Conservation (phyloP, 2,113 vertebrate species). For the Gymnogyps californianus region DNA sequence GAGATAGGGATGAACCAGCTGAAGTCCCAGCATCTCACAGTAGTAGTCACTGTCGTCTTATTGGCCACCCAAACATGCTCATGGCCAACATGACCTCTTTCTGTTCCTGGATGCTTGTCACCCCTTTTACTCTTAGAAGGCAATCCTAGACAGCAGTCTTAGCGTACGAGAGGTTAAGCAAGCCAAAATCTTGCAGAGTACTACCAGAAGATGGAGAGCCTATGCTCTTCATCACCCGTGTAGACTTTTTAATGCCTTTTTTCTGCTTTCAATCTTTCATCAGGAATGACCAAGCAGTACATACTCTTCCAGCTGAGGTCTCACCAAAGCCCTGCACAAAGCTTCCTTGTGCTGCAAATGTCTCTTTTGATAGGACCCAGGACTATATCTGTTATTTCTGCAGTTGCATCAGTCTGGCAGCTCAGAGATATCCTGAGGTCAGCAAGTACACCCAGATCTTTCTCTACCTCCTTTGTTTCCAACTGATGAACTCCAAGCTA, state of each 20-base stretch:
- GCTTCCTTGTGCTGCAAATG: neutral
- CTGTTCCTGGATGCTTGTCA: neutral
- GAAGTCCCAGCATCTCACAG: neutral
- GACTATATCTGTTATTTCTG: neutral
- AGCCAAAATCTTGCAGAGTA: neutral
- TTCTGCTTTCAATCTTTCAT: slow-evolving; percentile 28
- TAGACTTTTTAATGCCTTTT: neutral
- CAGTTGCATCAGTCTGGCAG: slow-evolving; percentile 37
- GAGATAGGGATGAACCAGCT: neutral
- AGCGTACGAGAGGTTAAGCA: neutral
- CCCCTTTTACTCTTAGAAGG: neutral
- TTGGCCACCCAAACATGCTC: neutral
- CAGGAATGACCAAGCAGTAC: neutral
- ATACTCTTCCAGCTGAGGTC: neutral
- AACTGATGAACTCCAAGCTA: slow-evolving; percentile 20
- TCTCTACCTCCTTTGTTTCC: slow-evolving; percentile 24
- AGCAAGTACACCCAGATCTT: slow-evolving; percentile 47
- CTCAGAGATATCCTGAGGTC: slow-evolving; percentile 14
- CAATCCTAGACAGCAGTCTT: neutral
- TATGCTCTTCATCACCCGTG: neutral
- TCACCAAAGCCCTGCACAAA: neutral
- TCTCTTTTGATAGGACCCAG: slow-evolving; percentile 46
- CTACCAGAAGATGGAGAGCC: neutral
- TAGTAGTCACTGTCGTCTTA: neutral
- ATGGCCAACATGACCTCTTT: neutral